Percentiles rank a stretch among this genome's conserved stretches.
These are phyloP conservation scores for Leontocebus nigricollis DNA, from an alignment of 2,797 vertebrate genomes.

Conservation along the genomic window DNA sequence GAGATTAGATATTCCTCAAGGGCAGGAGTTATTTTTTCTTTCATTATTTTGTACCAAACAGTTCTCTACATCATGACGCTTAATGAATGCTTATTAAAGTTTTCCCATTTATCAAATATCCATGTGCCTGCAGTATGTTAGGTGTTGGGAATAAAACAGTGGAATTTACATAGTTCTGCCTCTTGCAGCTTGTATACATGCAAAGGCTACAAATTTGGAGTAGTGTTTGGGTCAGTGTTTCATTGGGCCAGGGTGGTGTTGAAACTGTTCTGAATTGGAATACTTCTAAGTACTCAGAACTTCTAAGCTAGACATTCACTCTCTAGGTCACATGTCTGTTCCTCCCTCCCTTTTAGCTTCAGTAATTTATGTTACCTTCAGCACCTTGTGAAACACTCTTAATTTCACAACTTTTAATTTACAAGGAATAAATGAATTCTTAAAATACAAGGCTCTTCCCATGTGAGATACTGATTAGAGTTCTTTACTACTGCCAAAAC, in stretches of 20 bases:
- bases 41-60: neutral
- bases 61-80: neutral
- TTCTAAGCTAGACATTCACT: neutral
- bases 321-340: neutral
- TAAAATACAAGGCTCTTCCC: neutral
- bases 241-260: neutral
- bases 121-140: neutral
- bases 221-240: neutral
- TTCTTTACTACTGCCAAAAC: neutral
- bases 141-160: neutral
- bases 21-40: neutral
- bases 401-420: neutral
- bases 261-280: neutral
- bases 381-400: neutral
- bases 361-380: neutral
- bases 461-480: neutral
- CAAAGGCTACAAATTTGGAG: neutral
- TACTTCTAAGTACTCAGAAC: too few relatives aligned
- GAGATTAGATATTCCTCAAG: conserved; percentile 1
- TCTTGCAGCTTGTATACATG: neutral
- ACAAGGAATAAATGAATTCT: neutral
- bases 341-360: neutral
- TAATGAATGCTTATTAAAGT: neutral
- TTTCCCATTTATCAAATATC: neutral
- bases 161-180: neutral